Conservation (phyloP, 2,888 invertebrate genomes). For the Drosophila multiciliata region DNA sequence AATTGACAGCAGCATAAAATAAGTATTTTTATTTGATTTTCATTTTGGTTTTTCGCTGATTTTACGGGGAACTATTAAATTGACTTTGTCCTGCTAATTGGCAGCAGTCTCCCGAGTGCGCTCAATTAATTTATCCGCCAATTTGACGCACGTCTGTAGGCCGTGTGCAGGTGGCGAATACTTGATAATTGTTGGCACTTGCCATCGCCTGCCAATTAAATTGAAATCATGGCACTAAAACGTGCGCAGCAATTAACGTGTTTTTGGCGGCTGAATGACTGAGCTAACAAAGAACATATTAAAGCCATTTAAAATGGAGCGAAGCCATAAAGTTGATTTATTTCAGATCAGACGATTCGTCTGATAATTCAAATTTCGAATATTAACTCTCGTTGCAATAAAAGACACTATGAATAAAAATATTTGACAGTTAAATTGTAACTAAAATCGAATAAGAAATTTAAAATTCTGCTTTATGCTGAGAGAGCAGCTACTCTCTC, state of each 20-base stretch:
- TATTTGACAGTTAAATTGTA: neutral
- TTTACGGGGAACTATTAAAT: constrained; percentile 56
- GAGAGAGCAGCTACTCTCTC: neutral
- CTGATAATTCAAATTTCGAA: neutral
- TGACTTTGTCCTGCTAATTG: constrained; percentile 67
- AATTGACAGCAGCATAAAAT: constrained; percentile 50
- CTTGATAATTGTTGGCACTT: constrained; percentile 77
- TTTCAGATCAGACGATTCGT: neutral
- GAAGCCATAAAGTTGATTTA: neutral
- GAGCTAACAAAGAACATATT: neutral
- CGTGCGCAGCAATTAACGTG: constrained; percentile 6
- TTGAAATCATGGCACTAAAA: constrained; percentile 47
- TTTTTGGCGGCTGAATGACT: neutral
- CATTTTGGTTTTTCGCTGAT: constrained; percentile 9
- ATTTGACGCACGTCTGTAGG: constrained; percentile 68
- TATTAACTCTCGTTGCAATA: neutral
- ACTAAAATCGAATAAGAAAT: neutral
- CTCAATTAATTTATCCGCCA: constrained; percentile 71
- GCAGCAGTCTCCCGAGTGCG: constrained; percentile 74
- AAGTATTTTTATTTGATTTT: constrained; percentile 37
- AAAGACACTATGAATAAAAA: neutral
- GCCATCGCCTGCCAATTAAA: constrained; percentile 62
- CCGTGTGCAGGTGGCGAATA: constrained; percentile 70
- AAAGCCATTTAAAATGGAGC: neutral
- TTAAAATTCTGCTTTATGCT: neutral